Evolutionary conservation across 2,797 vertebrate species (phyloP), one percentile per base, ranked within the genome.

Genomic region (Odontamblyopus rebecca): DNA sequence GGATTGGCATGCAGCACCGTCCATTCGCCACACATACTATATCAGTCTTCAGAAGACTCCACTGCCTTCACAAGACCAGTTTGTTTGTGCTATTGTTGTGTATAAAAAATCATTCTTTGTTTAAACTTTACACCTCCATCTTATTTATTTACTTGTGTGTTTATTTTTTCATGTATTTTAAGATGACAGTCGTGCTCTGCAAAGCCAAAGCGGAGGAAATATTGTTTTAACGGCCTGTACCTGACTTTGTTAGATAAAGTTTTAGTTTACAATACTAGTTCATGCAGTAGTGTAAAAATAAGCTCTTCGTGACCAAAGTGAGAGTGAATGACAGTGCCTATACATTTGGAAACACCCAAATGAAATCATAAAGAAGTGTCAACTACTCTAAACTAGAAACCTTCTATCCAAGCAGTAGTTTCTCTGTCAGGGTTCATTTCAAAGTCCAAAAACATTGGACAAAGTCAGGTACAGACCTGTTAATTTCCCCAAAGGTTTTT

Each of bases 1-100:
- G 48, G 81, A 73, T 85, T 72, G 66, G 79, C 88, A 87, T 91
- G 90, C 89, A 85, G 83, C 84, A 77, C 73, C 72, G 29, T 82
- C 69, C 53, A 38, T 75, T 71, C 67, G 26, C 32, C 23, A 27
- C 1, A 48, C 66, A 23, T 73, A 83, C 76, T 84, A n/a, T 62
- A 44, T 64, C 63, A 15, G 63, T 5, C 63, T 50, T 27, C 26
- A 65, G 63, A 65, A 63, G 61, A 63, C 35, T 23, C 61, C 3
- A 26, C 61, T 81, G 82, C 66, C 64, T 29, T 69, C 50, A 82
- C 84, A 86, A 92, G 85, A 91, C 83, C 61, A 72, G 53, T 72
- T 72, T 77, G 72, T 78, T 83, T 81, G 80, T 72, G 72, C 23
- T 73, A 72, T 76, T 72, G 61, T 82, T 75, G 80, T 61, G 70